Conservation (phyloP, 2,797 vertebrate species). For the Pyrocephalus nanus region DNA sequence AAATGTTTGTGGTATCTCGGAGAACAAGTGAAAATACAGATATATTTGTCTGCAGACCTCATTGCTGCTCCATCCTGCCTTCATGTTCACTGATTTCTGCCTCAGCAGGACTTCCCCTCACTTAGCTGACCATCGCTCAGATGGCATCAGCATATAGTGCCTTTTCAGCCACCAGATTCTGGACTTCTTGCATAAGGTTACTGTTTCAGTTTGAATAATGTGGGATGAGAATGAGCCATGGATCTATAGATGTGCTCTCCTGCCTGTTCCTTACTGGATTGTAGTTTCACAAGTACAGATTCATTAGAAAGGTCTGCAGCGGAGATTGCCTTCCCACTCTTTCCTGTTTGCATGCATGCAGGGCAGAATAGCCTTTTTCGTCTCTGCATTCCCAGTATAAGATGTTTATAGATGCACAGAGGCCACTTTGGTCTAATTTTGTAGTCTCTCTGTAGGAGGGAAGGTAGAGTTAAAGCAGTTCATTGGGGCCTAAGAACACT, state of each 20-base stretch:
- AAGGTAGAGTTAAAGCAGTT: neutral
- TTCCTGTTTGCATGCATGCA: neutral
- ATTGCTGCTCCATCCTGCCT: neutral
- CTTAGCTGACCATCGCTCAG: rapidly evolving
- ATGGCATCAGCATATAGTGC: rapidly evolving
- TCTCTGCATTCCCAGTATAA: neutral
- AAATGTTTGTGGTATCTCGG: neutral
- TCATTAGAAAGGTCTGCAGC: neutral
- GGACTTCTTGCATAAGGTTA: neutral
- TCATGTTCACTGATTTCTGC: neutral
- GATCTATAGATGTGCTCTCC: neutral
- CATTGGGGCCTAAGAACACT: neutral
- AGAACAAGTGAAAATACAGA: neutral
- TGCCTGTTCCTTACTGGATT: neutral
- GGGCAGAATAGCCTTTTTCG: neutral
- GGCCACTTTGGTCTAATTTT: neutral
- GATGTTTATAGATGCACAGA: neutral
- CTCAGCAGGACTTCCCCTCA: neutral
- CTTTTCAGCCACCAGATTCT: neutral
- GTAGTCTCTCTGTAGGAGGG: neutral
- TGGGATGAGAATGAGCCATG: neutral
- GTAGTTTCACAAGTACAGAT: neutral
- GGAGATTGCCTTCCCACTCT: constrained; percentile 8
- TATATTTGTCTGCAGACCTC: neutral
- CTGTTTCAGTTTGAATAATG: neutral